phyloP scores from a whole-genome alignment of 2,113 vertebrate species.

The Sciurus niger region DNA sequence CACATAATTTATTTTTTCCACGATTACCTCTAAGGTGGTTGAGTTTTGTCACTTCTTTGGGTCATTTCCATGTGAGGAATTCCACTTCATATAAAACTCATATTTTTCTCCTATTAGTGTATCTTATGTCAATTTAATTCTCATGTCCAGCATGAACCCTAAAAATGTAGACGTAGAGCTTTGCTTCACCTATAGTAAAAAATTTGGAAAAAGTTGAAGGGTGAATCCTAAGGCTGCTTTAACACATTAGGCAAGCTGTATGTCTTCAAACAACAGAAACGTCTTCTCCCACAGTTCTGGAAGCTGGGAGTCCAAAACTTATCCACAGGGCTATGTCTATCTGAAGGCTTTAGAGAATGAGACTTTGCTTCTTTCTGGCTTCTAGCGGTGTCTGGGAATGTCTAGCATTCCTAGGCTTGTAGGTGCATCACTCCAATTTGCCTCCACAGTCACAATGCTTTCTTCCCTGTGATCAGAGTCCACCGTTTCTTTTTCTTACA shows the following conservation, averaged over 20 bases:
- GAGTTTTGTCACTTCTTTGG: not conserved
- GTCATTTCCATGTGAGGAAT: not conserved
- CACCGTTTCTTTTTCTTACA: not conserved
- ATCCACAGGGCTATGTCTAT: not conserved
- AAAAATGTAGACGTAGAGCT: not conserved
- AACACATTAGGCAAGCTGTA: not conserved
- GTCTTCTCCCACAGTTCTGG: not conserved
- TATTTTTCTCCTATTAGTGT: not conserved
- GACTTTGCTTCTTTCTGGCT: not conserved
- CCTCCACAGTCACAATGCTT: not conserved
- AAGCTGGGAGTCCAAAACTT: not conserved
- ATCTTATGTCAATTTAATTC: not conserved
- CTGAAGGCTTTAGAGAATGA: not conserved
- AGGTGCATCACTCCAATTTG: not conserved
- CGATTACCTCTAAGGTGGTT: not conserved
- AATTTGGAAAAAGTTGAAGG: not conserved
- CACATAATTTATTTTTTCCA: not conserved
- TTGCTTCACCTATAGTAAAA: not conserved
- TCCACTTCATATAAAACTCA: not conserved
- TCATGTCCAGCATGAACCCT: not conserved
- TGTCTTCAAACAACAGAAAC: not conserved
- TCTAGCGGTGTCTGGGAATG: not conserved
- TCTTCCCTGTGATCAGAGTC: not conserved
- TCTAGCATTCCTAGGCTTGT: not conserved
- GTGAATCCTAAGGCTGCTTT: not conserved